A percentile compares a stretch with the other conserved stretches of the same genome.
These are phyloP conservation scores for Acanthurus tractus DNA, from an alignment of 2,797 vertebrate genomes.

Conservation along the genomic window DNA sequence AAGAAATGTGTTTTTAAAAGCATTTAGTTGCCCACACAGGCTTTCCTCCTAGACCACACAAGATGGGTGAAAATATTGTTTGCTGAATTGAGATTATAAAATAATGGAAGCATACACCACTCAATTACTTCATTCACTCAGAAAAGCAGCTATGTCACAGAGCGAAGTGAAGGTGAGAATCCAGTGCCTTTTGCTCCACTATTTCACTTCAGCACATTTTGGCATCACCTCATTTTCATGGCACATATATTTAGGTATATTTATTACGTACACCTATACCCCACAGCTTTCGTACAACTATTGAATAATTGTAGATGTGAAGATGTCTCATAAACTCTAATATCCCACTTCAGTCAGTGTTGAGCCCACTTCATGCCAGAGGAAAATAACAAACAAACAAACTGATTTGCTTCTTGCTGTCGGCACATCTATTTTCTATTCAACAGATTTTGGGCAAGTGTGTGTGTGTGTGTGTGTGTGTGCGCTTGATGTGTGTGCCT, in stretches of 20 bases:
- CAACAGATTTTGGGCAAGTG: conserved; percentile 20
- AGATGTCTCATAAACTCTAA: conserved; percentile 54
- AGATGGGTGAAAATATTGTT: conserved; percentile 26
- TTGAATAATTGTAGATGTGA: conserved; percentile 37
- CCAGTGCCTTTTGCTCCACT: conserved; percentile 29
- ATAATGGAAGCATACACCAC: conserved; percentile 38
- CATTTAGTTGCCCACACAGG: not conserved
- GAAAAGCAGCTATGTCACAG: conserved; percentile 50
- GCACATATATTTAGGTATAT: conserved; percentile 53
- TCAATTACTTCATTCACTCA: conserved; percentile 39
- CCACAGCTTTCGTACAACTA: conserved; percentile 21
- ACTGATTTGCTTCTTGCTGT: conserved; percentile 25
- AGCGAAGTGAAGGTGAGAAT: conserved; percentile 54
- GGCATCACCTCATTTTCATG: conserved; percentile 53
- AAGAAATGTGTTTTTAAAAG: conserved; percentile 16
- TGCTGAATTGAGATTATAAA: conserved; percentile 29
- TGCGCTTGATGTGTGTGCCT: not conserved
- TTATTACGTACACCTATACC: conserved; percentile 56
- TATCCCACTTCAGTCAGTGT: conserved; percentile 38
- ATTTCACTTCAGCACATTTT: conserved; percentile 48
- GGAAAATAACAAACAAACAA: not conserved
- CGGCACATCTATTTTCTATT: conserved; percentile 45
- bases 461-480: no score
- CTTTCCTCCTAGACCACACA: not conserved
- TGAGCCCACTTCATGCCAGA: conserved; percentile 17